Percentiles rank a stretch among this genome's conserved stretches.
These are phyloP conservation scores for Loxodonta africana DNA, from an alignment of 2,113 vertebrate genomes.

Conservation along the genomic window DNA sequence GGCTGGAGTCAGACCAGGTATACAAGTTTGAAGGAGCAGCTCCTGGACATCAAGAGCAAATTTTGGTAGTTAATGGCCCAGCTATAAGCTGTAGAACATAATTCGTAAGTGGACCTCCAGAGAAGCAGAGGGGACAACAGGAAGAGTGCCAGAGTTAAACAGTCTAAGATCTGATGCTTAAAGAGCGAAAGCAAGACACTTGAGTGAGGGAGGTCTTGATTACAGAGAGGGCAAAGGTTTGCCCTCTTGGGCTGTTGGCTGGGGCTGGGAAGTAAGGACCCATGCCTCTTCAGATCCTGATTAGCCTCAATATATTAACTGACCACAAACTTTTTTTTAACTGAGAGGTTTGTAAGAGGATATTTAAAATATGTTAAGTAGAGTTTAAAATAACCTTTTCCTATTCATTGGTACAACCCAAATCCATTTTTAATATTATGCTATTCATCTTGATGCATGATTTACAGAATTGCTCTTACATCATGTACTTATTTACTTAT, in stretches of 20 bases:
- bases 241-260: background rate
- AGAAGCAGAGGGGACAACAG: background rate
- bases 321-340: background rate
- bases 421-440: background rate
- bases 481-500: background rate
- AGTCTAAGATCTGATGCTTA: background rate
- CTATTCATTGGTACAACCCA: background rate
- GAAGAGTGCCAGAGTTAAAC: background rate
- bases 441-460: background rate
- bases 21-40: constrained; percentile 88
- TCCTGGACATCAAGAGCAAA: background rate
- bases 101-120: background rate
- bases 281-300: background rate
- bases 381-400: background rate
- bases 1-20: constrained; percentile 92
- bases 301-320: background rate
- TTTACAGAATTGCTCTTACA: background rate
- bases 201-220: background rate
- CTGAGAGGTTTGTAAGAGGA: constrained; percentile 3
- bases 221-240: background rate
- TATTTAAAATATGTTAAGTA: constrained; percentile 37
- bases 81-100: background rate
- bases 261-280: background rate
- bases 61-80: background rate
- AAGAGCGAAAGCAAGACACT: background rate